phyloP scores from a whole-genome alignment of 2,888 invertebrate genomes.

The Arrhopalites spinosus region DNA sequence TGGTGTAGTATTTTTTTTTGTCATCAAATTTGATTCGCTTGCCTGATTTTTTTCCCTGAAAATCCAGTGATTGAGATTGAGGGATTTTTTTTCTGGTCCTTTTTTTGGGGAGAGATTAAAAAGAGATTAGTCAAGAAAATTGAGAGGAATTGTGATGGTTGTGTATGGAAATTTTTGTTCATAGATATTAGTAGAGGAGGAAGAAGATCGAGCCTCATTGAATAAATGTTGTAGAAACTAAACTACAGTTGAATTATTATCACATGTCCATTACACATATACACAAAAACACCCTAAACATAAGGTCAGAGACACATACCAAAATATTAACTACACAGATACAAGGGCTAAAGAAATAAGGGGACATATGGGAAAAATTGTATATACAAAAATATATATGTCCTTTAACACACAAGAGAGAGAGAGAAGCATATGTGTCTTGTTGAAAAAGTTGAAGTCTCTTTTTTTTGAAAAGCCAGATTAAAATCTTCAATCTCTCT shows the following conservation, averaged over 20 bases:
- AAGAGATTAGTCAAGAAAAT: conserved; percentile 33
- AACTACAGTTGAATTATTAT: too few species aligned
- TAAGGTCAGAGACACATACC: too few species aligned
- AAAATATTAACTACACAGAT: background rate
- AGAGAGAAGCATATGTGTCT: conserved; percentile 7
- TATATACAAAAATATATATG: background rate
- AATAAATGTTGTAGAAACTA: too few species aligned
- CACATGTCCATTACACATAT: background rate
- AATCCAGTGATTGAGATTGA: background rate
- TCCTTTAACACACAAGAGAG: too few species aligned
- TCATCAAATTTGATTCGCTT: conserved; percentile 33
- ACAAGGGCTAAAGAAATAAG: background rate
- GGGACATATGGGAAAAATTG: background rate
- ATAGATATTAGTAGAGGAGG: background rate
- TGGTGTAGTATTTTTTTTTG: conserved; percentile 10
- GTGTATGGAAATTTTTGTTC: background rate
- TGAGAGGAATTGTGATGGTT: background rate
- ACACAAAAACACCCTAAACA: too few species aligned
- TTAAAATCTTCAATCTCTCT: conserved; percentile 34
- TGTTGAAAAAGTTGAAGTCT: background rate
- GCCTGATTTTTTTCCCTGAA: conserved; percentile 29
- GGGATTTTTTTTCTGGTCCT: background rate
- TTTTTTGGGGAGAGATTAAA: conserved; percentile 26
- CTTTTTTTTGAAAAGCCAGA: conserved; percentile 28
- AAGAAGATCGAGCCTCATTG: too few species aligned